Evolutionary conservation across 2,888 invertebrate species (phyloP).

Genomic region (Megamerina dolium): DNA sequence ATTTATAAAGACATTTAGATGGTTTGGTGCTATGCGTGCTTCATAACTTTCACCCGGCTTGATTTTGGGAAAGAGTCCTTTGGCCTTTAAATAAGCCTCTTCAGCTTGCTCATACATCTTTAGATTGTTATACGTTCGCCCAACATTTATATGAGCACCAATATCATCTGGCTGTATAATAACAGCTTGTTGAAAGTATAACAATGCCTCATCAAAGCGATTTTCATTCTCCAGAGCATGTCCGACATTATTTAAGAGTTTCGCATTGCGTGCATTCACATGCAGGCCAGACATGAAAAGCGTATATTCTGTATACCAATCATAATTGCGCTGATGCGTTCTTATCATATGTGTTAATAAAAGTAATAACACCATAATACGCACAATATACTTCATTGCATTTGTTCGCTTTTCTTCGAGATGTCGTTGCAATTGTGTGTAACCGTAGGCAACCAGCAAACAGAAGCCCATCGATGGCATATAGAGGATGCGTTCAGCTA

Average conservation of each 20-base stretch:
- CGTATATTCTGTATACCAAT: slow-evolving; percentile 90
- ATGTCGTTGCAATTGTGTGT: slow-evolving; percentile 55
- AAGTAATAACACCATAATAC: slow-evolving; percentile 54
- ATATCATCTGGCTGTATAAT: slow-evolving; percentile 92
- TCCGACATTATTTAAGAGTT: slow-evolving; percentile 94
- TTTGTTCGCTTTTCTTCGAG: slow-evolving; percentile 13
- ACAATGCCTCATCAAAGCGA: slow-evolving; percentile 69
- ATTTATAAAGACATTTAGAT: slow-evolving; percentile 92
- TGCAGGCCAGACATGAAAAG: slow-evolving; percentile 88
- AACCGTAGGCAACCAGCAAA: slow-evolving; percentile 83
- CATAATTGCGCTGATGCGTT: slow-evolving; percentile 82
- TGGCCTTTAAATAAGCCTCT: slow-evolving; percentile 84
- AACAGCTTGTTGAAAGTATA: slow-evolving; percentile 88
- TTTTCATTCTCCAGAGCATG: slow-evolving; percentile 81
- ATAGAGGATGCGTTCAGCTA: slow-evolving; percentile 91
- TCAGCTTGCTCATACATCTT: slow-evolving; percentile 86
- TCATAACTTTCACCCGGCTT: slow-evolving; percentile 93
- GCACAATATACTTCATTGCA: slow-evolving; percentile 11
- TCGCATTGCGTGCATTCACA: slow-evolving; percentile 82
- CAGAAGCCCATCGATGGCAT: slow-evolving; percentile 98
- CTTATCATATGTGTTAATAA: slow-evolving; percentile 75
- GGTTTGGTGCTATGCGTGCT: slow-evolving; percentile 91
- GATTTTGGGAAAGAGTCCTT: slow-evolving; percentile 81
- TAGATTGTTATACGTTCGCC: slow-evolving; percentile 87
- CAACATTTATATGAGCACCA: slow-evolving; percentile 95